Evolutionary conservation across 2,797 vertebrate genomes (phyloP).

Genomic region (Macroramphosus scolopax): DNA sequence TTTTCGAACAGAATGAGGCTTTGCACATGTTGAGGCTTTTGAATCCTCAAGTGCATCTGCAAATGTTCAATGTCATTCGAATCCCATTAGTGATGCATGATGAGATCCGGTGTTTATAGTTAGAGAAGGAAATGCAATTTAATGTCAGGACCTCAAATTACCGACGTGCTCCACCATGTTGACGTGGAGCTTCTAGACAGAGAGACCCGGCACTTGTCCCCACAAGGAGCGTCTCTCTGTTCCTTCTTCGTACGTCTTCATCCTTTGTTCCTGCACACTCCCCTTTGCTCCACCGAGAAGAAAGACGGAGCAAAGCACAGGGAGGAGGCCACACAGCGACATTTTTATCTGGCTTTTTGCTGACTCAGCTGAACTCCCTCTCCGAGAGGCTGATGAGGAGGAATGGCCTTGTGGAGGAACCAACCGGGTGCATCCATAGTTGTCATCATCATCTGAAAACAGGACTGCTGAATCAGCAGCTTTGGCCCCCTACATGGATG

Average conservation of each 20-base stretch:
- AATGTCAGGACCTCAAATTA: slow-evolving; percentile 20
- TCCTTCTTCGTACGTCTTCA: slow-evolving; percentile 22
- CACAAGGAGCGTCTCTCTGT: slow-evolving; percentile 24
- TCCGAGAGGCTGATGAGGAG: slow-evolving; percentile 79
- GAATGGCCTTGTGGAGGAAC: slow-evolving; percentile 70
- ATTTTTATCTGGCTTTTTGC: slow-evolving; percentile 70
- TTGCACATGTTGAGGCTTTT: slow-evolving; percentile 20
- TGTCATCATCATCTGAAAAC: slow-evolving; percentile 76
- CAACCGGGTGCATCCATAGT: slow-evolving; percentile 75
- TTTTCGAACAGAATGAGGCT: slow-evolving; percentile 8
- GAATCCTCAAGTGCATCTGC: slow-evolving; percentile 15
- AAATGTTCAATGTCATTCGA: slow-evolving; percentile 29
- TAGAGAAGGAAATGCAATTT: slow-evolving; percentile 34
- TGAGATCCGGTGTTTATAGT: slow-evolving; percentile 25
- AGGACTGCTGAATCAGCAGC: slow-evolving; percentile 73
- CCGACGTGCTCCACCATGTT: slow-evolving; percentile 22
- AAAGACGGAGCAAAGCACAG: slow-evolving; percentile 41
- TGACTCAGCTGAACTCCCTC: slow-evolving; percentile 75
- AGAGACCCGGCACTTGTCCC: slow-evolving; percentile 16
- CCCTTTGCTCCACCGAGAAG: slow-evolving; percentile 28
- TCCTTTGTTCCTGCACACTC: slow-evolving; percentile 22
- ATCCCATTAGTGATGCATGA: slow-evolving; percentile 33
- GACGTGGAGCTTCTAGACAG: slow-evolving; percentile 21
- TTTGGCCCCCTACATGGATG: slow-evolving; percentile 65
- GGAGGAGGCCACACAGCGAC: slow-evolving; percentile 64